Evolutionary conservation across 2,113 vertebrate genomes (phyloP), one percentile per base, ranked within the genome.

Genomic region (Anser cygnoides): DNA sequence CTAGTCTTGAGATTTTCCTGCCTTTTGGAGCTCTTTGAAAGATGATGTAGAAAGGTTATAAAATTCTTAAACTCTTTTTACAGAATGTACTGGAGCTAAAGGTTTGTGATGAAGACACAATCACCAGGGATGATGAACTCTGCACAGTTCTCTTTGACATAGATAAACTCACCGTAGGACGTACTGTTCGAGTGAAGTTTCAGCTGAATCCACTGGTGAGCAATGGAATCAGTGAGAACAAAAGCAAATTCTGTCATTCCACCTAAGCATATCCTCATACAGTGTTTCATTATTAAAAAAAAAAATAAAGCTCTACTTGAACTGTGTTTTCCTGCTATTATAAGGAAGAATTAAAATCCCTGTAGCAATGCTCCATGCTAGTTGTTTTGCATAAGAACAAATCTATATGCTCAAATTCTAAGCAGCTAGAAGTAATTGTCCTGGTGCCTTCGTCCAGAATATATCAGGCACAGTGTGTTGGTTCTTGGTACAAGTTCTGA

Each of bases 101-200:
- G 6, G 41, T 98, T 61, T 98, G 97, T 44, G 98, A 98, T 81
- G 98, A 98, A 87, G 98, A 98, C 74, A 87, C 83, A 0, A 3
- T 97, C 33, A 98, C 97, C 44, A 97, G 95, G 87, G 97, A 98
- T 15, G 98, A 98, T 10, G 98, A 98, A 18, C 98, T 98, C 88
- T 97, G 97, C 91, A 98, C 98, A 5, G 84, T 98, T 89, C 91
- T 98, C 83, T 98, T 98, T 65, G 98, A 98, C 89, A 96, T 98
- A 81, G 96, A 95, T 37, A 98, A 98, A 77, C 98, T 98, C 81
- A 97, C 97, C 20, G 88, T 97, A 58, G 96, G 97, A 70, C 96
- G 98, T 23, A 98, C 97, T 49, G 96, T 96, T 78, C 96, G 97
- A 0, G 92, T 98, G 74, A 98, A 95, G 75, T 98, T 98, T 44